Conservation (phyloP, 2,797 vertebrate species). For the Philypnodon macrostomus region DNA sequence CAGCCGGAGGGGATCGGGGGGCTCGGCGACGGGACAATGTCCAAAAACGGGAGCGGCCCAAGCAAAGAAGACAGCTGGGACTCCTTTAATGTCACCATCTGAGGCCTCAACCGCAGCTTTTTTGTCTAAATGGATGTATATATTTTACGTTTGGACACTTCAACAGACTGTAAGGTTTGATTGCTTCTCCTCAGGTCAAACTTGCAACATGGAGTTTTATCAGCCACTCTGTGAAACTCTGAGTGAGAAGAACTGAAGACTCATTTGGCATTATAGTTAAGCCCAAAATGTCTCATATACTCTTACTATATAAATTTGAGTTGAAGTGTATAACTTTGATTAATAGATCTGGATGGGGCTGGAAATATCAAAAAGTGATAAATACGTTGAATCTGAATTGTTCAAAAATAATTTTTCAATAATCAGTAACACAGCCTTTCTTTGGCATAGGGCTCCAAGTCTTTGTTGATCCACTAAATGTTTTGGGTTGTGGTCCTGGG, state of each 20-base stretch:
- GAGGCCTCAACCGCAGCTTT: slow-evolving; percentile 33
- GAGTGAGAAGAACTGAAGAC: slow-evolving; percentile 27
- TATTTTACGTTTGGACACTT: slow-evolving; percentile 1
- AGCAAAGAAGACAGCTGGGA: slow-evolving; percentile 79
- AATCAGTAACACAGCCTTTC: too few species aligned
- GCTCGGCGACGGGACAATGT: slow-evolving; percentile 26
- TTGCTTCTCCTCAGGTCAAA: slow-evolving; percentile 48
- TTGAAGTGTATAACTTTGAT: too few species aligned
- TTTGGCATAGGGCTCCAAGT: too few species aligned
- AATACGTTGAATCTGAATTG: too few species aligned
- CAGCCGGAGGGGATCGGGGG: slow-evolving; percentile 65
- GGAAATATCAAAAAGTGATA: too few species aligned
- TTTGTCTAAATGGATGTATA: slow-evolving; percentile 12
- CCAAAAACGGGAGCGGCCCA: slow-evolving; percentile 61
- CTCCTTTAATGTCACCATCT: slow-evolving; percentile 79
- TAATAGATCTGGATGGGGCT: too few species aligned
- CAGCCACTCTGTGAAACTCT: slow-evolving; percentile 7
- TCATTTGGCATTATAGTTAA: slow-evolving; percentile 50
- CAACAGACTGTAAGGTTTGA: slow-evolving; percentile 18
- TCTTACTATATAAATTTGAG: too few species aligned
- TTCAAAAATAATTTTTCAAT: too few species aligned
- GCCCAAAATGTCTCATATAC: too few species aligned
- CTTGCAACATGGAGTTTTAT: slow-evolving; percentile 31
- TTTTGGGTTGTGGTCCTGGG: too few species aligned
- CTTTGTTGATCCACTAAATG: too few species aligned